A percentile compares a stretch with the other conserved stretches of the same genome.
Conservation (phyloP, 2,113 vertebrate species). For the Indri indri region DNA sequence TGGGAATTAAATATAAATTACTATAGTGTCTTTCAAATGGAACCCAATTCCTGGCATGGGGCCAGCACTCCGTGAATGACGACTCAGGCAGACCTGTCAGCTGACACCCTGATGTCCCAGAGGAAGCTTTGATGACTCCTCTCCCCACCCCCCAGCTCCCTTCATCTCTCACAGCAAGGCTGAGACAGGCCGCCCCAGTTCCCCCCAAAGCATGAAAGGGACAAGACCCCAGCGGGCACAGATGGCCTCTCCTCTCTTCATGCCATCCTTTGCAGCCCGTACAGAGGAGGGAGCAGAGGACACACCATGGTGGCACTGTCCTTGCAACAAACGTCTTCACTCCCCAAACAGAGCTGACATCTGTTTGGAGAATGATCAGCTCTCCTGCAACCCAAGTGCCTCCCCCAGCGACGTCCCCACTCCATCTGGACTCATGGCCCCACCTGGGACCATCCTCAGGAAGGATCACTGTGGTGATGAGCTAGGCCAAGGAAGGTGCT, state of each 20-base stretch:
- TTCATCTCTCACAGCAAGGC: background rate
- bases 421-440: too few relatives aligned
- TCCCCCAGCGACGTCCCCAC: background rate
- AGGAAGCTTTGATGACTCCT: background rate
- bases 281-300: background rate
- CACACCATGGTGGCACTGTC: background rate
- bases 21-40: rapidly evolving
- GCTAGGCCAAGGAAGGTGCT: background rate
- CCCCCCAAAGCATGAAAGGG: rapidly evolving
- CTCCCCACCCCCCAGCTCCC: too few relatives aligned
- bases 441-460: background rate
- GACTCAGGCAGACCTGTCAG: background rate
- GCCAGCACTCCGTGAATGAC: rapidly evolving
- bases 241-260: too few relatives aligned
- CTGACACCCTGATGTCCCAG: rapidly evolving
- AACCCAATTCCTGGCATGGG: rapidly evolving
- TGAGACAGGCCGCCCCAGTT: background rate
- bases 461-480: background rate
- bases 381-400: background rate
- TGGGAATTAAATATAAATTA: background rate
- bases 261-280: background rate
- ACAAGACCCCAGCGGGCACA: too few relatives aligned
- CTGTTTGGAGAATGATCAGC: background rate
- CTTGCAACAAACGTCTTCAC: background rate
- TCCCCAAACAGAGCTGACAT: background rate